These are phyloP conservation scores for Drosophila kanekoi DNA, from an alignment of 2,888 invertebrate genomes.

Conservation along the genomic window DNA sequence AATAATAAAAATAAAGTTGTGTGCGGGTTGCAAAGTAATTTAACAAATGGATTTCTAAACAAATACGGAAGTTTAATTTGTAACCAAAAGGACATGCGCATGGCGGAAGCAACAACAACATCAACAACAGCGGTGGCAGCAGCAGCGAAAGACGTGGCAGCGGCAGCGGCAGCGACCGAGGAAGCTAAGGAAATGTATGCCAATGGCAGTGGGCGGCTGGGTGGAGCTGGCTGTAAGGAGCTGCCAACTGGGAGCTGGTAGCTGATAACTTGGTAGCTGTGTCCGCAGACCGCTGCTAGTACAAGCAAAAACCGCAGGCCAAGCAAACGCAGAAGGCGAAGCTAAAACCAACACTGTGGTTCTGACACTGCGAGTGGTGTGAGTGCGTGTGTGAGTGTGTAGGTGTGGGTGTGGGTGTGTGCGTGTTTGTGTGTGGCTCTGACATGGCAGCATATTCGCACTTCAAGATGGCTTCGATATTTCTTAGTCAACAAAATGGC, in stretches of 20 bases:
- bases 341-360: slow-evolving; percentile 62
- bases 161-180: slow-evolving; percentile 34
- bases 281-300: slow-evolving; percentile 69
- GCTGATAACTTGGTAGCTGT: slow-evolving; percentile 40
- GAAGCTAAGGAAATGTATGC: slow-evolving; percentile 75
- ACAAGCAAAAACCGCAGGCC: slow-evolving; percentile 74
- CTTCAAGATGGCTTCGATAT: slow-evolving; percentile 81
- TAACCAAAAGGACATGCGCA: slow-evolving; percentile 74
- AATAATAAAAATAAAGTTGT: slow-evolving; percentile 49
- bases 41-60: slow-evolving; percentile 82
- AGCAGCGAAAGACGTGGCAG: neutral
- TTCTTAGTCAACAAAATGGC: slow-evolving; percentile 81
- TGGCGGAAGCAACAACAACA: slow-evolving; percentile 51
- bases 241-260: slow-evolving; percentile 7
- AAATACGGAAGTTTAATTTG: slow-evolving; percentile 81
- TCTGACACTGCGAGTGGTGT: slow-evolving; percentile 22
- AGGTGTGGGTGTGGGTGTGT: slow-evolving; percentile 17
- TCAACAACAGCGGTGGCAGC: slow-evolving; percentile 19
- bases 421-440: slow-evolving; percentile 40
- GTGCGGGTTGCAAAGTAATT: slow-evolving; percentile 75
- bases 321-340: slow-evolving; percentile 64
- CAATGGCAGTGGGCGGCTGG: slow-evolving; percentile 59
- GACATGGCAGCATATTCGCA: slow-evolving; percentile 75
- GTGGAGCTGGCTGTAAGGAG: neutral
- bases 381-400: slow-evolving; percentile 24